Base-by-base conservation (phyloP, 2,113 vertebrate genomes). In the Sardina pilchardus region DNA sequence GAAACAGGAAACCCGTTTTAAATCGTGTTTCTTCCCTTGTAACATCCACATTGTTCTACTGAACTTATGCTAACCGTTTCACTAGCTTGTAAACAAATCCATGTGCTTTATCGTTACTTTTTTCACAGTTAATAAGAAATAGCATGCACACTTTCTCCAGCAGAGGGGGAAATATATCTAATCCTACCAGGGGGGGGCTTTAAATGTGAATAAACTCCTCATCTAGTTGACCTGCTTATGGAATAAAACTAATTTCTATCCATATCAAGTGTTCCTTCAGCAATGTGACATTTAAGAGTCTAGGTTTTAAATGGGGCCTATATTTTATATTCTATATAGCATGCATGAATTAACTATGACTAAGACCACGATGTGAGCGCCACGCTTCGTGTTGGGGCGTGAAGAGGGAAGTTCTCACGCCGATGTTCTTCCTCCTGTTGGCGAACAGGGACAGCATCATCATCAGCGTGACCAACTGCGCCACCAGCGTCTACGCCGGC, bases 381-480 rank as follows among this genome's bases (percentile, higher is more conserved):
- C 9, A n/a, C n/a, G 8, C n/a, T 71, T 71, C 34, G 26, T 71
- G 63, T 34, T 8, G 30, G 30, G 63, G 26, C 63, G 1, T 3
- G 12, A 14, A 71, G 8, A 30, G 26, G 26, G 8, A 1, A 10
- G 8, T 71, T 26, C 12, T 26, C 26, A 34, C 12, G 26, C 63
- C 34, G 14, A 1, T 43, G 39, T 1, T 36, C 39, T 39, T 12
- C 34, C 44, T 39, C 21, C 39, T 45, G 42, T 30, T 8, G 47
- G 4, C 44, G 17, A 30, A 26, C 94, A 99, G 98, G 93, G 98
- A 99, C 94, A 99, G 98, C 87, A 97, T 99, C 92, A 98, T 99
- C 93, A 99, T 99, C 95, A 99, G 97, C 86, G 94, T 99, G 89
- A 99, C 98, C 53, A 99, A 99, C 95, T 99, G 98, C 24, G 98